Conservation (phyloP, 2,113 vertebrate genomes). For the Tiliqua scincoides region DNA sequence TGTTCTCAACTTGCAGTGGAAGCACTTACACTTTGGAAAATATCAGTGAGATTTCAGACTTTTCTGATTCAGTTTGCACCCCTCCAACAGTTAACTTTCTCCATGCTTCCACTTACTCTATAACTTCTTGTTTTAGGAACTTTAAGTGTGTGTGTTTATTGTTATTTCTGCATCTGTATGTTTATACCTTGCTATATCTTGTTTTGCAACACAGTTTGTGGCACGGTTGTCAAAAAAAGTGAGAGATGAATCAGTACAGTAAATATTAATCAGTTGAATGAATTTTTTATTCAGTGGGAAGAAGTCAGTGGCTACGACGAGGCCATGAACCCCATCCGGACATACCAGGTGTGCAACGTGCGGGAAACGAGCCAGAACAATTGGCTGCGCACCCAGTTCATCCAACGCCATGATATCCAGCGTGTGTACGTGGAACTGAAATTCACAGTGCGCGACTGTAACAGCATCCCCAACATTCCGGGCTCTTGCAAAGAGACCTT, state of each 20-base stretch:
- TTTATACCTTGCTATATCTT: no score
- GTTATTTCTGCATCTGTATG: background rate
- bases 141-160: no score
- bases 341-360: slow-evolving; percentile 97
- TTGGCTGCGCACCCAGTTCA: slow-evolving; percentile 95
- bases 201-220: no score
- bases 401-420: slow-evolving; percentile 89
- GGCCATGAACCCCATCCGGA: slow-evolving; percentile 95
- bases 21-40: background rate
- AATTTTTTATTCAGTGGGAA: slow-evolving; percentile 85
- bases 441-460: slow-evolving; percentile 95
- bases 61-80: background rate
- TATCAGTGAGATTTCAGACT: background rate
- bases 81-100: background rate
- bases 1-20: background rate
- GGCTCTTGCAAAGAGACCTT: slow-evolving; percentile 99
- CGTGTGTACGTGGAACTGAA: slow-evolving; percentile 96
- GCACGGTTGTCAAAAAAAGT: no score
- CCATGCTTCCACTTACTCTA: background rate
- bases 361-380: slow-evolving; percentile 93
- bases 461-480: slow-evolving; percentile 96
- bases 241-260: no score
- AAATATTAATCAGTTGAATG: background rate
- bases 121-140: background rate
- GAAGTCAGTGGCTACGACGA: slow-evolving; percentile 97